Evolutionary conservation across 2,113 vertebrate genomes (phyloP).

Genomic region (Chlorodrepanis virens): DNA sequence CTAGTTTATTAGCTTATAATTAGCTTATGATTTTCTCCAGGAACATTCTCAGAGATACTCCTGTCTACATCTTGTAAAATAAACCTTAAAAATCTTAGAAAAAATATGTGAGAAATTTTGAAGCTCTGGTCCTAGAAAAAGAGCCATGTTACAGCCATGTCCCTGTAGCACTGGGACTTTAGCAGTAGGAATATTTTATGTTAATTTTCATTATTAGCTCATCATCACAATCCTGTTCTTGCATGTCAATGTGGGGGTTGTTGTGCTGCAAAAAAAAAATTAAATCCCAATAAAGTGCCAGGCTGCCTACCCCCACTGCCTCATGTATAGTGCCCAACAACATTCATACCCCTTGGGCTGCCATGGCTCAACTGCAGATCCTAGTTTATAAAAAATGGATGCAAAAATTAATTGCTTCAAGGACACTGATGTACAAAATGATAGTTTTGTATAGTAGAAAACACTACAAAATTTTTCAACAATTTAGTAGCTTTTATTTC

Average conservation of each 20-base stretch:
- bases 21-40: not conserved
- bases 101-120: not conserved
- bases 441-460: not conserved
- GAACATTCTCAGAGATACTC: not conserved
- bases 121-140: not conserved
- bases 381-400: not conserved
- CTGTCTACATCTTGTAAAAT: not conserved
- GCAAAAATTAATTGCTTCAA: not conserved
- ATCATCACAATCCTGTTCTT: not conserved
- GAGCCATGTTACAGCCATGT: not conserved
- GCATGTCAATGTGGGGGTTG: rapidly evolving
- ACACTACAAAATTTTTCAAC: not conserved
- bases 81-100: not conserved
- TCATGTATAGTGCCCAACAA: not conserved
- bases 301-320: not conserved
- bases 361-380: not conserved
- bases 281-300: not conserved
- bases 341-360: not conserved
- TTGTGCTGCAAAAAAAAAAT: not conserved
- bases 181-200: not conserved
- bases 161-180: not conserved
- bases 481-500: not conserved
- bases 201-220: not conserved
- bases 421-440: not conserved
- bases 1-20: not conserved